Base-by-base conservation (phyloP, 2,113 vertebrate genomes). In the Brevimyrus niger region DNA sequence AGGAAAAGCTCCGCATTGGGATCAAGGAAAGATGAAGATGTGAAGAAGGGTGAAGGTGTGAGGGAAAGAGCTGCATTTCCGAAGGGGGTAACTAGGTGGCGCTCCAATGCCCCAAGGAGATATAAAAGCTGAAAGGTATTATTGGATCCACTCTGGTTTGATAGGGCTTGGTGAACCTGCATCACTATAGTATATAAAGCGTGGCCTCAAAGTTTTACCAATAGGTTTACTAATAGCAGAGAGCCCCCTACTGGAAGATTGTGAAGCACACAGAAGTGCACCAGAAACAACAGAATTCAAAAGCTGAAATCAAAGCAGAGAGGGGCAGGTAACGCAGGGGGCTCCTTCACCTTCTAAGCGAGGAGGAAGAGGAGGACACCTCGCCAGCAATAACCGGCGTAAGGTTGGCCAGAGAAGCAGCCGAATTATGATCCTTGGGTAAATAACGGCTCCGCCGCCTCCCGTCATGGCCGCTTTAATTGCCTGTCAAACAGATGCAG, bases 371-470 rank as follows among this genome's bases (percentile, higher is more conserved):
- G 48, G 13, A 88, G 31, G 31, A 53, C 9, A 61, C 58, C 58
- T 61, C 23, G 10, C 7, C 11, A 53, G 61, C 11, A 51, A 87
- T 87, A 73, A 44, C 69, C 17, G 58, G 88, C 73, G 87, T 35
- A 9, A 42, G n/a, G 58, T 90, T 82, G 91, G 89, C 91, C 87
- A 83, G 91, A 90, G 69, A 90, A 92, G 92, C 83, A 90, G 87
- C 90, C 92, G 90, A 94, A 94, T 92, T 84, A 92, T 73, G 89
- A 91, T 3, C 88, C 89, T 91, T 90, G 90, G 82, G 86, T 88
- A 90, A 92, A 93, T 91, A 89, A 93, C 89, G 31, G 85, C 51
- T 15, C 5, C 27, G 23, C 73, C 13, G 88, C 88, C 69, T 5
- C 46, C 76, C 69, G 47, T 89, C 86, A 80, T 23, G 69, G 76